phyloP scores from a whole-genome alignment of 2,888 invertebrate genomes.

The Encarsia formosa region DNA sequence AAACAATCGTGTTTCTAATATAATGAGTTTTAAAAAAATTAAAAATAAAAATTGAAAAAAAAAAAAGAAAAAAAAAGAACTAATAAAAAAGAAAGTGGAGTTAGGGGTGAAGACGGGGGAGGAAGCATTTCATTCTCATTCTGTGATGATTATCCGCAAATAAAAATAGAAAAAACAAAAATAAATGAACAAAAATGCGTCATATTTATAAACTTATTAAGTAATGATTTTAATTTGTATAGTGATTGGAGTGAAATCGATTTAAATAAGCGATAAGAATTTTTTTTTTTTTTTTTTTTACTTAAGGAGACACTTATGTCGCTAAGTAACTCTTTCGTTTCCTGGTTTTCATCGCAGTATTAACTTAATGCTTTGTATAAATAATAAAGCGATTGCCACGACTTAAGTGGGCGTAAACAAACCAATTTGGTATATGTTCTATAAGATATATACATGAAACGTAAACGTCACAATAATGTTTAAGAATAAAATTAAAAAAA shows the following conservation, averaged over 20 bases:
- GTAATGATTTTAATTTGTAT: constrained; percentile 30
- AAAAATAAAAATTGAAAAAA: constrained; percentile 10
- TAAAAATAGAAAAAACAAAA: constrained; percentile 24
- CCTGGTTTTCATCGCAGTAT: constrained; percentile 13
- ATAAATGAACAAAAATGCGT: constrained; percentile 31
- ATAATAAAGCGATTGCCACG: constrained; percentile 5
- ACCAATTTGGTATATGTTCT: constrained; percentile 4
- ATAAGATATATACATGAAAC: not conserved
- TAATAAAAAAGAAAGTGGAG: constrained; percentile 6
- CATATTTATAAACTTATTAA: constrained; percentile 40
- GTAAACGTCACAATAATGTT: constrained; percentile 5
- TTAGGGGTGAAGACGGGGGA: constrained; percentile 12
- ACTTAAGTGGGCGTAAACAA: not conserved
- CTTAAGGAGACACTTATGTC: constrained; percentile 26
- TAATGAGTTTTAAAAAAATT: constrained; percentile 12
- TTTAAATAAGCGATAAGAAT: constrained; percentile 18
- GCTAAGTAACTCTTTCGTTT: constrained; percentile 2
- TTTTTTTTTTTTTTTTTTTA: no score
- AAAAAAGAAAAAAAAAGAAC: constrained; percentile 1
- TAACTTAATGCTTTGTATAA: constrained; percentile 17
- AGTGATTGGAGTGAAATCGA: constrained; percentile 17
- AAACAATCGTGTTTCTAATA: constrained; percentile 37
- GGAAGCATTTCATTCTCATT: constrained; percentile 45
- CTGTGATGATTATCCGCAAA: constrained; percentile 49
- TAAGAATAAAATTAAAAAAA: constrained; percentile 1